Percentiles rank a stretch among this genome's conserved stretches.
Evolutionary conservation across 1,140 invertebrate species (phyloP).

Genomic region (Latrodectus geometricus): DNA sequence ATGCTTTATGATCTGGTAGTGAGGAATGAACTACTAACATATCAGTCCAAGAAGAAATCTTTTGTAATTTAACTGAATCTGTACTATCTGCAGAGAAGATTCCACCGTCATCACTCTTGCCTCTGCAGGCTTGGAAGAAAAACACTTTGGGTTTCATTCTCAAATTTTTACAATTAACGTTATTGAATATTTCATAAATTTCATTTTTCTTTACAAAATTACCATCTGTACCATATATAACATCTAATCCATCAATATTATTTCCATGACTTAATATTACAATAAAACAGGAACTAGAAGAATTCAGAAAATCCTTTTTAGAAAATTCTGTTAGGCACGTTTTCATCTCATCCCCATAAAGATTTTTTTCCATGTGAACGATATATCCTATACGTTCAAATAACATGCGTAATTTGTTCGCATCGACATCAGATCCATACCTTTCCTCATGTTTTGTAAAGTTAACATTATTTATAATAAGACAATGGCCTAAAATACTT

Average conservation of each 20-base stretch:
- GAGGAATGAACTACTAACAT: constrained; percentile 19
- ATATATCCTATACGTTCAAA: constrained; percentile 11
- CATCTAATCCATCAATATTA: neutral
- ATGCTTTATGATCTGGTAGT: constrained; percentile 15
- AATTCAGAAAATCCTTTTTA: neutral
- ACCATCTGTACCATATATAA: constrained; percentile 8
- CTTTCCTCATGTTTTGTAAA: neutral
- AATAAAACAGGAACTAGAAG: constrained; percentile 6
- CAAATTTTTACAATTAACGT: constrained; percentile 5
- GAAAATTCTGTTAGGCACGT: constrained; percentile 1
- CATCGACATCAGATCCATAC: constrained; percentile 15
- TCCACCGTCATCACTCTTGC: neutral
- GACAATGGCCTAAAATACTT: constrained; percentile 12
- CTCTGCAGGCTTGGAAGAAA: constrained; percentile 32
- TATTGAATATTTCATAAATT: constrained; percentile 20
- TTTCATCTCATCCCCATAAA: constrained; percentile 1
- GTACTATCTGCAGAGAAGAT: neutral
- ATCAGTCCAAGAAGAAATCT: constrained; percentile 5
- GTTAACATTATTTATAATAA: constrained; percentile 38
- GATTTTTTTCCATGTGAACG: neutral
- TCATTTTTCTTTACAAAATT: neutral
- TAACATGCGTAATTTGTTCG: neutral
- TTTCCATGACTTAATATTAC: constrained; percentile 33
- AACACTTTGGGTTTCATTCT: constrained; percentile 28
- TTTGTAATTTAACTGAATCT: constrained; percentile 1